Conservation (phyloP, 2,888 invertebrate species). For the Ichneumon xanthorius region DNA sequence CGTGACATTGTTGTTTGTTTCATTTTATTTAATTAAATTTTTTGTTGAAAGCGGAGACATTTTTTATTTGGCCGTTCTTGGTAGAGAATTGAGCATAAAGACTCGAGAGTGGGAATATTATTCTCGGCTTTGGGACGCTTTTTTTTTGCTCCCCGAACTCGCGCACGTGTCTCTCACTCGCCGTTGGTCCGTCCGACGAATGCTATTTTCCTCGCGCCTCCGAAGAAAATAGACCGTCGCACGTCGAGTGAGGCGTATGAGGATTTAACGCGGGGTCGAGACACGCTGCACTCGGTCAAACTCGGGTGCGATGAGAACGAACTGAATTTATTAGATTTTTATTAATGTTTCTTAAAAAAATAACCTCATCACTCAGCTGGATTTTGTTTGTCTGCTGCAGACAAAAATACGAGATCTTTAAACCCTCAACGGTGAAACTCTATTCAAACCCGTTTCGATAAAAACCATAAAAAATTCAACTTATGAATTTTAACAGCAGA, state of each 20-base stretch:
- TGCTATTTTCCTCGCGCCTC: slow-evolving; percentile 76
- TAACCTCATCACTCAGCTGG: neutral
- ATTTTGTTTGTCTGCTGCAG: no score
- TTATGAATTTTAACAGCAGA: no score
- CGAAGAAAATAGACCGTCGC: slow-evolving; percentile 63
- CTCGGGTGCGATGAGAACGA: neutral
- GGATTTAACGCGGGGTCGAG: slow-evolving; percentile 11
- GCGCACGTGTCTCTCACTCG: slow-evolving; percentile 66
- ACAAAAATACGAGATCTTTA: no score
- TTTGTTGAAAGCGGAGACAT: neutral
- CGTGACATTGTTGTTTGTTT: neutral
- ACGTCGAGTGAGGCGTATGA: neutral
- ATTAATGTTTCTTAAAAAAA: neutral
- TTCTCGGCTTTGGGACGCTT: slow-evolving; percentile 42
- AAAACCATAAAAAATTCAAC: no score
- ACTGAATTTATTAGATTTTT: slow-evolving; percentile 30
- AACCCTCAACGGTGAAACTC: no score
- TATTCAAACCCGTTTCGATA: no score
- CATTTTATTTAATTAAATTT: neutral
- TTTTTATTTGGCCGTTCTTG: neutral
- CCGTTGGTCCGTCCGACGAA: slow-evolving; percentile 73
- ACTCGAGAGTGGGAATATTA: slow-evolving; percentile 33
- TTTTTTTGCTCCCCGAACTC: slow-evolving; percentile 45
- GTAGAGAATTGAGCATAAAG: neutral
- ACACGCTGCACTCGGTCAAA: slow-evolving; percentile 35